A percentile compares a stretch with the other conserved stretches of the same genome.
phyloP scores from a whole-genome alignment of 2,888 invertebrate species.

The Tortrix viridana region DNA sequence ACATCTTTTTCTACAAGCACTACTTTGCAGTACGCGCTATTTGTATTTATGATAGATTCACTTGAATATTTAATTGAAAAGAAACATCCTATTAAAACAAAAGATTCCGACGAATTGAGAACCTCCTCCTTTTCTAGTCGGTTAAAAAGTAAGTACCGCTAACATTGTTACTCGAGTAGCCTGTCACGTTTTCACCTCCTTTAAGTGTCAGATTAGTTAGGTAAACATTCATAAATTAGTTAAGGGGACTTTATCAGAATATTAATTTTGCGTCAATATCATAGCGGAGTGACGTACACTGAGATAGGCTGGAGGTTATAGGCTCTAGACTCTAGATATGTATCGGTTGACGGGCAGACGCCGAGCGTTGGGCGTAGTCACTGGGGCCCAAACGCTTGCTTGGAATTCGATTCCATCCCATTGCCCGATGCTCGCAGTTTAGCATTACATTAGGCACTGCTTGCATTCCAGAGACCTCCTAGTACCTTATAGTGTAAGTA shows the following conservation, averaged over 20 bases:
- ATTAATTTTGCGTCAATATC: constrained; percentile 49
- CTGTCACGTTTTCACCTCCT: constrained; percentile 40
- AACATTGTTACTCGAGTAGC: neutral
- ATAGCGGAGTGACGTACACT: constrained; percentile 38
- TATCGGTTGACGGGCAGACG: constrained; percentile 35
- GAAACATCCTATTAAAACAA: neutral
- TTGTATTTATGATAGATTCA: too few relatives aligned
- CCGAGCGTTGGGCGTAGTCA: constrained; percentile 50
- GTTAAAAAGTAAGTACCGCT: neutral
- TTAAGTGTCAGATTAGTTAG: constrained; percentile 60
- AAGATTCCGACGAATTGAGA: too few relatives aligned
- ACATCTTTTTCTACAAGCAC: too few relatives aligned
- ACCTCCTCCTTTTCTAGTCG: too few relatives aligned
- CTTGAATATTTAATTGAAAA: too few relatives aligned
- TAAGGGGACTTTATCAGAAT: constrained; percentile 52
- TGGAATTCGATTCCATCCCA: constrained; percentile 73
- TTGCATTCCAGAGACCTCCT: constrained; percentile 64
- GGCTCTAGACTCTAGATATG: constrained; percentile 34
- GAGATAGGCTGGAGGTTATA: constrained; percentile 34
- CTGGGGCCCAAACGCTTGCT: constrained; percentile 65
- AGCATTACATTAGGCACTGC: constrained; percentile 75
- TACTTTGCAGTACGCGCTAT: too few relatives aligned
- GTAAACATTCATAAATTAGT: constrained; percentile 53
- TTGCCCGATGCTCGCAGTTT: constrained; percentile 63
- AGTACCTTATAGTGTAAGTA: neutral